Evolutionary conservation across 2,888 invertebrate genomes (phyloP).

Genomic region (Sarcophaga subvicina): DNA sequence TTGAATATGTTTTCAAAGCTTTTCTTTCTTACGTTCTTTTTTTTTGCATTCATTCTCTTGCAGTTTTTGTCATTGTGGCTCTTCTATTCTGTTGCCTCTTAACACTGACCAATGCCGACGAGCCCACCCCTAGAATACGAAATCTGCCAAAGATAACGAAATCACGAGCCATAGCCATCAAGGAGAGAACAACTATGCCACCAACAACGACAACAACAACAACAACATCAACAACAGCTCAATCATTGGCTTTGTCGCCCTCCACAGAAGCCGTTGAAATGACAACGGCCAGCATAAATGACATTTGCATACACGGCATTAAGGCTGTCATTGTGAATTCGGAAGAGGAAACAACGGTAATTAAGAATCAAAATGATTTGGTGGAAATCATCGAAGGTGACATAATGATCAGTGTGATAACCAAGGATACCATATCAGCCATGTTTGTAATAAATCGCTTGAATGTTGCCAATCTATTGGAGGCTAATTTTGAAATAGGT

Average conservation of each 20-base stretch:
- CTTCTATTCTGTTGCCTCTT: conserved; percentile 53
- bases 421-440: conserved; percentile 78
- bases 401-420: conserved; percentile 79
- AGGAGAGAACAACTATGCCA: conserved; percentile 19
- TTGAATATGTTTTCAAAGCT: neutral
- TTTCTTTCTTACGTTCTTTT: neutral
- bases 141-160: conserved; percentile 68
- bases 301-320: conserved; percentile 79
- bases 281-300: conserved; percentile 73
- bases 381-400: conserved; percentile 80
- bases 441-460: conserved; percentile 80
- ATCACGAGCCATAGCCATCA: conserved; percentile 51
- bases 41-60: neutral
- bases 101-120: conserved; percentile 53
- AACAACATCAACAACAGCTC: conserved; percentile 48
- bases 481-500: conserved; percentile 80
- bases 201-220: conserved; percentile 39
- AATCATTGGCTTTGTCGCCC: neutral
- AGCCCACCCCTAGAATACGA: conserved; percentile 45
- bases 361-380: conserved; percentile 74
- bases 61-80: conserved; percentile 45
- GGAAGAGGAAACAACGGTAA: conserved; percentile 71
- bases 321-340: conserved; percentile 70
- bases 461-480: conserved; percentile 79
- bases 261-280: conserved; percentile 62